Base-by-base conservation (phyloP, 1,140 invertebrate species). In the Halotydeus destructor region DNA sequence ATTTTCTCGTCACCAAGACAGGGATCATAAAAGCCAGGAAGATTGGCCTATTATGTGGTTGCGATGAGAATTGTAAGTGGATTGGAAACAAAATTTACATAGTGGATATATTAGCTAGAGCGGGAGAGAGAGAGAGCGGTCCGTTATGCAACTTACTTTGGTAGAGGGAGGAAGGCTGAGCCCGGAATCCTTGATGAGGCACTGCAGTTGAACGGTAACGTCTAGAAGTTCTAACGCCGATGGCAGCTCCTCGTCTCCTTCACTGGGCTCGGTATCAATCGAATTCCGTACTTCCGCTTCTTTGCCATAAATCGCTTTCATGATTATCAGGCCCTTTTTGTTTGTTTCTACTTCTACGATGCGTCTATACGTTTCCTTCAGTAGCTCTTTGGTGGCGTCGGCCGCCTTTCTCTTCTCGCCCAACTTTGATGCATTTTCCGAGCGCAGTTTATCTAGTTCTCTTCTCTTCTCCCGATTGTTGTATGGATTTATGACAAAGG, bases 1-100 rank as follows among this genome's bases (percentile, higher is more conserved):
- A 70, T 70, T 60, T 98, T 98, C 5, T 83, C 76, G 50, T 94
- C 85, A 3, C 86, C 84, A 14, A 89, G 70, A 55, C 83, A 85
- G 0, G 88, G 85, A 61, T 97, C 91, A 61, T 82, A 97, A 61
- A 98, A 97, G 22, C 91, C 91, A 26, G 88, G 80, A 38, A 97
- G 60, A 56, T 91, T 79, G 56, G 77, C 77, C 88, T 97, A 60
- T 33, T 70, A 68, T 48, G 51, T 41, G 44, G 52, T 52, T 14
- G 21, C 30, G 35, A 30, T 33, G 35, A 39, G 46, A 18, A 21
- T 22, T 8, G 32, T 23, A 27, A 19, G 18, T 30, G 2, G 32
- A 22, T 12, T n/a, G 14, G 38, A 45, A 41, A 31, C 18, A 23
- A 1, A 25, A 30, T 32, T 28, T 4, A 2, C 9, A 25, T 43